These are phyloP conservation scores for Lepidostoma basale DNA, from an alignment of 1,140 invertebrate genomes.

Conservation along the genomic window DNA sequence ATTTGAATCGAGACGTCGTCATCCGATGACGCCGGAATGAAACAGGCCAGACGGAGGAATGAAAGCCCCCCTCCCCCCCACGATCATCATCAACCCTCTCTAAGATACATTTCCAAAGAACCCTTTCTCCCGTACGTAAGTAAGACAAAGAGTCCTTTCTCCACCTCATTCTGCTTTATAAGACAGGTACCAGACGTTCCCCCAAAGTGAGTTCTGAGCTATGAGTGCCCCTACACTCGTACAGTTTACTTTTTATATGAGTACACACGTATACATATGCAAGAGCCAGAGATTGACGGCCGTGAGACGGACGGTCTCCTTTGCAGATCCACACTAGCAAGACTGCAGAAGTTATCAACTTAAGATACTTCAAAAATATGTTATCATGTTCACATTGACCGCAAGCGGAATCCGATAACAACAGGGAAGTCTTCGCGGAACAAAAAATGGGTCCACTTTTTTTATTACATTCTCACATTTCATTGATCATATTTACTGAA, in stretches of 20 bases:
- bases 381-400: too few relatives aligned
- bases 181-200: conserved; percentile 45
- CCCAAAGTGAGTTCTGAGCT: conserved; percentile 39
- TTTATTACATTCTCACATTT: too few relatives aligned
- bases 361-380: too few relatives aligned
- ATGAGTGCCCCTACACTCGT: conserved; percentile 42
- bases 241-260: conserved; percentile 29
- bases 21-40: conserved; percentile 36
- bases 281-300: conserved; percentile 40
- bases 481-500: too few relatives aligned
- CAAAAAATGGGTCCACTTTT: too few relatives aligned
- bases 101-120: conserved; percentile 47
- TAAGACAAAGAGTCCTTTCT: conserved; percentile 47
- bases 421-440: too few relatives aligned
- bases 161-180: conserved; percentile 42
- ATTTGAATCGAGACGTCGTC: conserved; percentile 17
- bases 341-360: too few relatives aligned
- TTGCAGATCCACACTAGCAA: too few relatives aligned
- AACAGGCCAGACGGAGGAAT: conserved; percentile 17
- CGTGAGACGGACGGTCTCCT: not conserved
- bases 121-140: conserved; percentile 42
- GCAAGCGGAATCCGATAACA: too few relatives aligned
- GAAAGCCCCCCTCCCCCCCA: conserved; percentile 34
- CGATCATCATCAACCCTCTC: conserved; percentile 39
- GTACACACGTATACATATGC: not conserved